These are phyloP conservation scores for Eilema depressum DNA, from an alignment of 2,888 invertebrate genomes.

Conservation along the genomic window DNA sequence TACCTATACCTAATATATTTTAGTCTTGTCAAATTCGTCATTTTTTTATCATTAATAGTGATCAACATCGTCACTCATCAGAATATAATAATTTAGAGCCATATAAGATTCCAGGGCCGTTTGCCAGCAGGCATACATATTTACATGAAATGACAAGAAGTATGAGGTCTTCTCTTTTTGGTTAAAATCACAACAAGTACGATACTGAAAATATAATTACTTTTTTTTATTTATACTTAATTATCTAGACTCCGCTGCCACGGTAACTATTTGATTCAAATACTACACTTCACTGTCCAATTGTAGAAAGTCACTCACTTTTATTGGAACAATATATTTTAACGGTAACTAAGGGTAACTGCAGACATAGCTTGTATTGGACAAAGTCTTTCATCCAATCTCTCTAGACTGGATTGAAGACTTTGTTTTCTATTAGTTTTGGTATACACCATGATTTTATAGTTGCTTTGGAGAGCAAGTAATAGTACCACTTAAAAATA, in stretches of 20 bases:
- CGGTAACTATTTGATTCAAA: conserved; percentile 39
- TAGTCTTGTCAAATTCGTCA: not conserved
- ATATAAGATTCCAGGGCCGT: conserved; percentile 17
- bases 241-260: conserved; percentile 70
- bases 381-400: not conserved
- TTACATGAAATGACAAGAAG: conserved; percentile 74
- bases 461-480: not conserved
- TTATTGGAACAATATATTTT: not conserved
- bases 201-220: conserved; percentile 78
- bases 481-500: too few relatives aligned
- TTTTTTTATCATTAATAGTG: not conserved
- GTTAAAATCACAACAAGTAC: conserved; percentile 84
- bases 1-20: too few relatives aligned
- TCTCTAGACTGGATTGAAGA: too few relatives aligned
- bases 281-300: conserved; percentile 45
- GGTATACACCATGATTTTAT: not conserved
- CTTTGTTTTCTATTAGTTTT: not conserved
- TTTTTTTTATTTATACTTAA: conserved; percentile 56
- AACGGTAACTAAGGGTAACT: conserved; percentile 11
- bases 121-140: conserved; percentile 59
- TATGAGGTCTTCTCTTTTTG: conserved; percentile 78
- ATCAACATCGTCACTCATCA: not conserved
- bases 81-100: not conserved
- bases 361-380: not conserved
- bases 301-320: conserved; percentile 36